phyloP scores from a whole-genome alignment of 2,113 vertebrate species.

The Microtus richardsoni region DNA sequence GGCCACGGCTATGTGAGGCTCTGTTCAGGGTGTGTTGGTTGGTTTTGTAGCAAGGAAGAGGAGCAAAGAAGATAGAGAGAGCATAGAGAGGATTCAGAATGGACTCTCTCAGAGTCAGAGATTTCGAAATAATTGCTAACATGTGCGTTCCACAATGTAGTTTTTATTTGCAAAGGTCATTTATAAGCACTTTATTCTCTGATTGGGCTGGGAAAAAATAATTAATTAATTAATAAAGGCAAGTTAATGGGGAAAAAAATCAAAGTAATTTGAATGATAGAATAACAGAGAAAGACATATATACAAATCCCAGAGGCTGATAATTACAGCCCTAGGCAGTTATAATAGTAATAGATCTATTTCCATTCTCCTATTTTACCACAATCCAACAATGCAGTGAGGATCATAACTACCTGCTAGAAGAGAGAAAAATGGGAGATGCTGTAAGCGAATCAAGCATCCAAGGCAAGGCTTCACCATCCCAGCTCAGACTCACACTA shows the following conservation, averaged over 20 bases:
- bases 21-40: neutral
- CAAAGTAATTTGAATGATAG: neutral
- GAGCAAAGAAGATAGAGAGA: neutral
- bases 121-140: slow-evolving; percentile 10
- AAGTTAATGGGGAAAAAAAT: neutral
- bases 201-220: neutral
- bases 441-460: neutral
- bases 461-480: neutral
- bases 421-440: neutral
- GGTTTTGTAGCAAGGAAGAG: neutral
- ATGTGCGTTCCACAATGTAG: neutral
- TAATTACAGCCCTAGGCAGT: neutral
- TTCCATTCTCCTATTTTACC: neutral
- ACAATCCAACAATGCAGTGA: neutral
- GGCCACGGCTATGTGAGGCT: neutral
- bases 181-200: neutral
- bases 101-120: neutral
- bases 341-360: neutral
- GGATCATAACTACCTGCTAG: neutral
- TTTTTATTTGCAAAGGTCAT: neutral
- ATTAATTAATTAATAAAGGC: neutral
- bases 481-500: neutral
- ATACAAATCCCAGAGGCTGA: neutral
- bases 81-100: too few species aligned
- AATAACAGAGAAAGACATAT: neutral